Evolutionary conservation across 2,113 vertebrate species (phyloP).

Genomic region (Ahaetulla prasina): DNA sequence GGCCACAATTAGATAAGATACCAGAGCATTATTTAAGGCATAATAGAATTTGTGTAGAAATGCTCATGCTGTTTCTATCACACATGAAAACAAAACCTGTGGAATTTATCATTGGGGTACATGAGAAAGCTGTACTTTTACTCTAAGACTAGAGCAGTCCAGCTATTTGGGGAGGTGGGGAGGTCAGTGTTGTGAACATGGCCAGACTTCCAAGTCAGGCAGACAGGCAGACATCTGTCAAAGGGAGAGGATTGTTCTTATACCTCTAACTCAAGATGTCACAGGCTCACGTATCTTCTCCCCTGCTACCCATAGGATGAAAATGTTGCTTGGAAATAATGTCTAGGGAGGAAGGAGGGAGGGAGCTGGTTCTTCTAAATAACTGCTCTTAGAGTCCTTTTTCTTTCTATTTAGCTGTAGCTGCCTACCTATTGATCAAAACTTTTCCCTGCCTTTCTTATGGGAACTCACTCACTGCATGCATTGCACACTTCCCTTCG

Average conservation of each 20-base stretch:
- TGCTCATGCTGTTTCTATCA: conserved; percentile 44
- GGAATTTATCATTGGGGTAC: conserved; percentile 51
- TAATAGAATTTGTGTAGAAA: conserved; percentile 32
- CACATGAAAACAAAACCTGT: conserved; percentile 40
- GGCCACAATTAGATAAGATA: conserved; percentile 42
- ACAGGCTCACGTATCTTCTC: neutral
- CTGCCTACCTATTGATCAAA: neutral
- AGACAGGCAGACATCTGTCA: neutral
- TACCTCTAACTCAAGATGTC: too few relatives aligned
- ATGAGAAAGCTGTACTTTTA: conserved; percentile 32
- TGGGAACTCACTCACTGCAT: neutral
- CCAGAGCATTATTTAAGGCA: conserved; percentile 44
- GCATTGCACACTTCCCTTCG: neutral
- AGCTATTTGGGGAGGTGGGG: neutral
- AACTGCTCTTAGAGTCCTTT: neutral
- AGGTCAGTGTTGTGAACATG: neutral
- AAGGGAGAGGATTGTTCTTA: neutral
- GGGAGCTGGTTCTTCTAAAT: neutral
- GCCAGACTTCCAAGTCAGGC: neutral
- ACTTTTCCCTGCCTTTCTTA: neutral
- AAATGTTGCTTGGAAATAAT: neutral
- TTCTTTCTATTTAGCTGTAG: neutral
- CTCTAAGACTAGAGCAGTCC: neutral
- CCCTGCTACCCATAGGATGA: neutral
- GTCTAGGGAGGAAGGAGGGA: neutral